Conservation (phyloP, 2,797 vertebrate genomes). For the Ciconia nigra region DNA sequence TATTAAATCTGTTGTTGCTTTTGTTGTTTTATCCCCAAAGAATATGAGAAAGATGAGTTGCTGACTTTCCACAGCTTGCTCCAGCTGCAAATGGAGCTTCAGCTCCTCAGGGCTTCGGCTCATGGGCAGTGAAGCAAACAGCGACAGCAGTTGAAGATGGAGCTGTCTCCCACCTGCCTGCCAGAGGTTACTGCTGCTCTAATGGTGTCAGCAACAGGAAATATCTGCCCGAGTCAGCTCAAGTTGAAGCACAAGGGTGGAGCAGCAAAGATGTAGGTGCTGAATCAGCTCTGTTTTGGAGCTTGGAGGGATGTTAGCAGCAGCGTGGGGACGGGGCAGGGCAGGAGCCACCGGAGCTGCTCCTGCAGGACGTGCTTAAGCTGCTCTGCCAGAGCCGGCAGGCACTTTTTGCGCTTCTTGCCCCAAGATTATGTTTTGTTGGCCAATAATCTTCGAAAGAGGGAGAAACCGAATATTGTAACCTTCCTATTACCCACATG, state of each 20-base stretch:
- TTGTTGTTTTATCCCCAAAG: constrained; percentile 25
- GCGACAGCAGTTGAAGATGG: not conserved
- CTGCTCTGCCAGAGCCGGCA: not conserved
- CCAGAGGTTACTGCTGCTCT: constrained; percentile 42
- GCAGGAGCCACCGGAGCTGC: not conserved
- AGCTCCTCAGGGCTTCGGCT: constrained; percentile 24
- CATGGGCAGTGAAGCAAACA: constrained; percentile 32
- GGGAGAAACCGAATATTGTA: not conserved
- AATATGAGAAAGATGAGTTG: constrained; percentile 2
- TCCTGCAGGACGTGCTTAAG: not conserved
- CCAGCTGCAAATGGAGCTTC: constrained; percentile 37
- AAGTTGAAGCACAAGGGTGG: not conserved
- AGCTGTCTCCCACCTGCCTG: constrained; percentile 49
- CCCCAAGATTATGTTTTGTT: not conserved
- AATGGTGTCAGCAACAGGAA: not conserved
- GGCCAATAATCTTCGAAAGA: not conserved
- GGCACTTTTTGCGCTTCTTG: not conserved
- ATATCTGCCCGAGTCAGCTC: not conserved
- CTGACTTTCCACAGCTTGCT: constrained; percentile 16
- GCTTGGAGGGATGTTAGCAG: not conserved
- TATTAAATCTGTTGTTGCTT: constrained; percentile 18
- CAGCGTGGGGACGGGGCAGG: not conserved
- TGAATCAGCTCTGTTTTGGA: not conserved
- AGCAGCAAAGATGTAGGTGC: not conserved
- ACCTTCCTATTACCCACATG: rapidly evolving